Base-by-base conservation (phyloP, 2,113 vertebrate species). In the Brachypodius melanocephalos region DNA sequence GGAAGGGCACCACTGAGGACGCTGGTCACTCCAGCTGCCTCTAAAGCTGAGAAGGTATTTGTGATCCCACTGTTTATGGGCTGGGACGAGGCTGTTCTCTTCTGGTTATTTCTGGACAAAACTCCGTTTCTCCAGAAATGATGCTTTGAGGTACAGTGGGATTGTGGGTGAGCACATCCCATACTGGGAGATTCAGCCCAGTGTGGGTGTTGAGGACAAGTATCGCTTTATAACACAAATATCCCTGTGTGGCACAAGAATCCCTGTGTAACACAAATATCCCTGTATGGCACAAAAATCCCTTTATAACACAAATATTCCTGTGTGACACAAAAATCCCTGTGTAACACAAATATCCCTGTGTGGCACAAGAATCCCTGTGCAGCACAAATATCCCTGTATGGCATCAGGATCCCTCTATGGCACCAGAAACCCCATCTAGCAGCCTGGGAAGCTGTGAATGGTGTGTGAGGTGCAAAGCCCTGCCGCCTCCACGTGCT, bases 301-400 rank as follows among this genome's bases (percentile, higher is more conserved):
- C 26, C 17, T 18, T 0, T 29, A 1, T 3, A 3, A 1, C 46
- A 38, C 22, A 15, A 43, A 2, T 5, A 8, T 8, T 14, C 6
- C 66, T 51, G 5, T 13, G 0, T 46, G 11, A 4, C 38, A 52
- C 49, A 40, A 25, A 3, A 0, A 31, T 7, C 32, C 25, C 4
- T 28, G 6, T 46, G 8, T 34, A 38, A 4, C 38, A 52, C 36
- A 40, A 32, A 3, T 0, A 31, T 7, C 32, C 25, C 4, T 28
- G 8, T 46, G 6, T 34, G 6, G 7, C 65, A 66, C 16, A 66
- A 45, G 5, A 6, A 11, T 8, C n/a, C 12, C 48, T 49, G 25
- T 26, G 48, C 14, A 28, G 26, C 49, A 51, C 48, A 46, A 25
- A 1, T 3, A 8, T 8, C 32, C 32, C 45, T 48, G 20, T 38